phyloP scores from a whole-genome alignment of 2,888 invertebrate species.

The Autographa pulchrina region DNA sequence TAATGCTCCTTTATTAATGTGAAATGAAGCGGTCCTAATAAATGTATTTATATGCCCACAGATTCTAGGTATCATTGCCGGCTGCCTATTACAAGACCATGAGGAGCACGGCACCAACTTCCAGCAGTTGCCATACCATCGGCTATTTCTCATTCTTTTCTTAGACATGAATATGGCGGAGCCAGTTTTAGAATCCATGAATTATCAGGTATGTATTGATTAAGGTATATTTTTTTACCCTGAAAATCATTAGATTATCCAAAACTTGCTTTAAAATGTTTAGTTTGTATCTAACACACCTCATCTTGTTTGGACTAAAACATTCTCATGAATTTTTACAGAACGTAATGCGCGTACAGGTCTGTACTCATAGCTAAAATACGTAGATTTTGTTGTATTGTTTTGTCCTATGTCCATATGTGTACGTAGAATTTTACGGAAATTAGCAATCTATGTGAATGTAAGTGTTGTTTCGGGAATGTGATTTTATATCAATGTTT shows the following conservation, averaged over 20 bases:
- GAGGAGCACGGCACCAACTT: constrained; percentile 97
- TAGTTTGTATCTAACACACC: not conserved
- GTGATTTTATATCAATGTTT: not conserved
- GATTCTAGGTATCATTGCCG: constrained; percentile 97
- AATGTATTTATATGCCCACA: constrained; percentile 59
- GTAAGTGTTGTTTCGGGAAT: not conserved
- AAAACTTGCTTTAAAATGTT: not conserved
- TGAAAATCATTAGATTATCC: too few species aligned
- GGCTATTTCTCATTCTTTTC: constrained; percentile 98
- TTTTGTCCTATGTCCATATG: constrained; percentile 11
- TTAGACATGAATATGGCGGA: constrained; percentile 98
- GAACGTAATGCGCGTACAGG: constrained; percentile 20
- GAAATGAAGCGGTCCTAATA: not conserved
- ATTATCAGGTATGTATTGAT: constrained; percentile 92
- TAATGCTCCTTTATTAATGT: not conserved
- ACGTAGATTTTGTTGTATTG: constrained; percentile 19
- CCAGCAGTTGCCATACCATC: constrained; percentile 99
- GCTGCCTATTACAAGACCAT: constrained; percentile 98
- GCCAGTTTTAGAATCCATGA: constrained; percentile 97
- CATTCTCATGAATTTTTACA: constrained; percentile 19
- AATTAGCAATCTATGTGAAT: constrained; percentile 5
- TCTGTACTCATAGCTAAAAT: constrained; percentile 21
- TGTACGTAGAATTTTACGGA: not conserved
- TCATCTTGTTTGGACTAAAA: constrained; percentile 12
- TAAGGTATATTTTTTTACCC: not conserved